Conservation (phyloP, 1,140 invertebrate genomes). For the Nebria ingens region DNA sequence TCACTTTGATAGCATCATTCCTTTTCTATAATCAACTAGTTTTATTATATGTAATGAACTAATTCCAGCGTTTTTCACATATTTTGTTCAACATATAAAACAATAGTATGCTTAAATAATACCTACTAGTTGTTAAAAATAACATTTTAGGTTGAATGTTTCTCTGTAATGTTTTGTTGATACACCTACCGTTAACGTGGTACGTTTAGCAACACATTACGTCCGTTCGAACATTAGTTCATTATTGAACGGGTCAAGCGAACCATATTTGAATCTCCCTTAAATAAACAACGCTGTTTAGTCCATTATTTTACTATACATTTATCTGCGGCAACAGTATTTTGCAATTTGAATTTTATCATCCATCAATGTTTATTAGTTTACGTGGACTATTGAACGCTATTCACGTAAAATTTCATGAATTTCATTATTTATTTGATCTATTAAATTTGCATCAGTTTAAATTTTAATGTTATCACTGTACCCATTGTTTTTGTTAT, state of each 20-base stretch:
- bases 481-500: background rate
- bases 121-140: no score
- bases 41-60: no score
- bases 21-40: no score
- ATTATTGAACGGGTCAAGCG: background rate
- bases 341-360: slow-evolving; percentile 4
- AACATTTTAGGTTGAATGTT: no score
- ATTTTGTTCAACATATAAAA: no score
- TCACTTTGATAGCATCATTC: no score
- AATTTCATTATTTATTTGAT: slow-evolving; percentile 8
- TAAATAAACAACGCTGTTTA: slow-evolving; percentile 2
- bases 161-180: no score
- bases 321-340: slow-evolving; percentile 4
- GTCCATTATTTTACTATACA: slow-evolving; percentile 6
- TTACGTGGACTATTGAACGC: background rate
- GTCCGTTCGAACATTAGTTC: background rate
- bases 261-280: background rate
- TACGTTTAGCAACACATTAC: no score
- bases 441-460: slow-evolving; percentile 6
- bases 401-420: background rate
- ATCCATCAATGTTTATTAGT: slow-evolving; percentile 7
- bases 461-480: background rate
- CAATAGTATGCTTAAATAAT: no score
- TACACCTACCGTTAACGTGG: no score
- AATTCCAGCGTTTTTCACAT: no score